These are phyloP conservation scores for Nemotelus pantherinus DNA, from an alignment of 2,888 invertebrate species.

Conservation along the genomic window DNA sequence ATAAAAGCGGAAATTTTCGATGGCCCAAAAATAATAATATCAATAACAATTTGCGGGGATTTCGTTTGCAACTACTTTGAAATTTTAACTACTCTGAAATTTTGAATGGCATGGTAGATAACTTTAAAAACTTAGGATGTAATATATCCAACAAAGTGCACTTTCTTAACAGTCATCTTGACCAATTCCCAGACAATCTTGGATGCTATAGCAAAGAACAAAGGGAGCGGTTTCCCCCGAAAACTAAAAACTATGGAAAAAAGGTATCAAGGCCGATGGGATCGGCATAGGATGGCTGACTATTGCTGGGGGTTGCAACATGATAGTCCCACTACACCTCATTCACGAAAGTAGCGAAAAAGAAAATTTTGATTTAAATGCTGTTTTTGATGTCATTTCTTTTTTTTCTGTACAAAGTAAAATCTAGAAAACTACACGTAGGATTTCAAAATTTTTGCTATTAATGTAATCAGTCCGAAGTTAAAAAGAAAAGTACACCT, in stretches of 20 bases:
- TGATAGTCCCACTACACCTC: background rate
- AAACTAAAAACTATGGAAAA: background rate
- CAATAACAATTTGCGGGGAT: background rate
- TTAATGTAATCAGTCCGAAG: background rate
- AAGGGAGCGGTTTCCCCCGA: background rate
- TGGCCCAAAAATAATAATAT: conserved; percentile 3
- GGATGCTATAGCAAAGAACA: background rate
- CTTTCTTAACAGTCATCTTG: background rate
- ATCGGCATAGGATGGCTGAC: background rate
- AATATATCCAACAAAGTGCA: background rate
- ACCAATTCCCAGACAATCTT: background rate
- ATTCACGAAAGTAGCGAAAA: conserved; percentile 2
- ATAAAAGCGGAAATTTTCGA: conserved; percentile 1
- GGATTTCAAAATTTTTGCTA: conserved; percentile 9
- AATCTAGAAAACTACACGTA: background rate
- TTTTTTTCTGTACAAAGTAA: conserved; percentile 1
- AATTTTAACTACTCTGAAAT: conserved; percentile 3
- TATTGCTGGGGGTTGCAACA: background rate
- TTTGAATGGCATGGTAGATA: background rate
- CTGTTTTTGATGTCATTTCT: background rate
- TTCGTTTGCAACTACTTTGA: background rate
- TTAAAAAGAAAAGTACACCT: background rate
- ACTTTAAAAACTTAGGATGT: background rate
- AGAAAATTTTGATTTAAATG: background rate
- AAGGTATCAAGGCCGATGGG: background rate